phyloP scores from a whole-genome alignment of 2,888 invertebrate species.

The Aphodius granarius region DNA sequence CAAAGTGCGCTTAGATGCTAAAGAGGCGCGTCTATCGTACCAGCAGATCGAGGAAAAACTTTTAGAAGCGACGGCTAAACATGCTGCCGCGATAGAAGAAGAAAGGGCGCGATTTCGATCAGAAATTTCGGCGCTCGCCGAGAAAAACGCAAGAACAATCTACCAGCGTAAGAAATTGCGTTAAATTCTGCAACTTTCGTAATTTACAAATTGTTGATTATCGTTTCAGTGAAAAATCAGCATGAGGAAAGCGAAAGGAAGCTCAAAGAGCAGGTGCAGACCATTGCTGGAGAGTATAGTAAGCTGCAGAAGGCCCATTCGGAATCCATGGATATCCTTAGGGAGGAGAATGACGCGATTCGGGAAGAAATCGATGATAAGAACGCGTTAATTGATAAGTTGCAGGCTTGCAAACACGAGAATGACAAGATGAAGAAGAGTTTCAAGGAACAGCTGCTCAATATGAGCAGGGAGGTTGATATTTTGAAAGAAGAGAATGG shows the following conservation, averaged over 20 bases:
- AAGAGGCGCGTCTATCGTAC: slow-evolving; percentile 50
- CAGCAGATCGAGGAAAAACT: slow-evolving; percentile 55
- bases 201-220: background rate
- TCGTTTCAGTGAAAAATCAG: slow-evolving; percentile 49
- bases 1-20: slow-evolving; percentile 54
- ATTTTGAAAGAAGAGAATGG: slow-evolving; percentile 47
- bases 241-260: slow-evolving; percentile 44
- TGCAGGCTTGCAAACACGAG: slow-evolving; percentile 39
- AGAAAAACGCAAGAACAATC: slow-evolving; percentile 43
- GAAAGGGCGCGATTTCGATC: slow-evolving; percentile 44
- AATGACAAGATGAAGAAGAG: slow-evolving; percentile 45
- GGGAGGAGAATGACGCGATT: slow-evolving; percentile 52
- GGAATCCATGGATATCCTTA: slow-evolving; percentile 49
- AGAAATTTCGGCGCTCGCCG: slow-evolving; percentile 45
- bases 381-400: slow-evolving; percentile 39
- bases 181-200: background rate
- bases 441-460: slow-evolving; percentile 43
- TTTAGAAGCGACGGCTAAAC: slow-evolving; percentile 49
- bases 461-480: slow-evolving; percentile 46
- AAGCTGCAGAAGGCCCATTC: slow-evolving; percentile 49
- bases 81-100: slow-evolving; percentile 48
- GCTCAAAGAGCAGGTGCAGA: slow-evolving; percentile 44
- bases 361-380: slow-evolving; percentile 51
- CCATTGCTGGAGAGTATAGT: slow-evolving; percentile 45
- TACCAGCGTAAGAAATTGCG: slow-evolving; percentile 44